phyloP scores from a whole-genome alignment of 2,113 vertebrate species.

The Stegastes partitus region DNA sequence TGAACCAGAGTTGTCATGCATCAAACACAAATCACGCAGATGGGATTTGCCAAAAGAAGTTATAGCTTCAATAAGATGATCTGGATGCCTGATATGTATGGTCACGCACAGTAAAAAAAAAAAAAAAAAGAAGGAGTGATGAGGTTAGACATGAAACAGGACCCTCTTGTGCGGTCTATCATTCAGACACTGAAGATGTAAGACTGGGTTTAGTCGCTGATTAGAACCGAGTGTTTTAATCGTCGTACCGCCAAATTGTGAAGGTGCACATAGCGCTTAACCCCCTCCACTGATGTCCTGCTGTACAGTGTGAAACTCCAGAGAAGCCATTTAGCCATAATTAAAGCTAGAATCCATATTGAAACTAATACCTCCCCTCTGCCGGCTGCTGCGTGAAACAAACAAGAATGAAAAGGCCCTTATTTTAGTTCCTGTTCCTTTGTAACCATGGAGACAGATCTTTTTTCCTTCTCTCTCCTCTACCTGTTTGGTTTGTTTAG shows the following conservation, averaged over 20 bases:
- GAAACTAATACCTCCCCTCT: constrained; percentile 27
- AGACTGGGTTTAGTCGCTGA: neutral
- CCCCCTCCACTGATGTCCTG: neutral
- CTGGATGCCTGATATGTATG: neutral
- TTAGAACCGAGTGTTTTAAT: neutral
- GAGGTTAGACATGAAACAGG: neutral
- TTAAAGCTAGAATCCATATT: constrained; percentile 14
- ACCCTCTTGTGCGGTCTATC: neutral
- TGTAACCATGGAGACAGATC: constrained; percentile 71
- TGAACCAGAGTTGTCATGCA: constrained; percentile 5
- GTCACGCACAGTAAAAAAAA: neutral
- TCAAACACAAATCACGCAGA: constrained; percentile 14
- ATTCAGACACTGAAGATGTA: neutral
- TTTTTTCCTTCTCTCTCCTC: constrained; percentile 22
- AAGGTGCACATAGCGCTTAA: neutral
- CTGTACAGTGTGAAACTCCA: neutral
- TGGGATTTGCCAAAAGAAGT: neutral
- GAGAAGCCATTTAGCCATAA: constrained; percentile 8
- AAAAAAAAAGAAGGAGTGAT: neutral
- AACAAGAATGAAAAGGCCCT: constrained; percentile 20
- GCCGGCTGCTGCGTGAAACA: constrained; percentile 35
- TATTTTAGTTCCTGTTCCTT: constrained; percentile 47
- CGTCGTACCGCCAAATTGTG: neutral
- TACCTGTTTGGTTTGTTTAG: constrained; percentile 73
- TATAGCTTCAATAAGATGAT: neutral